Base-by-base conservation (phyloP, 2,113 vertebrate species). In the Percopsis transmontana region DNA sequence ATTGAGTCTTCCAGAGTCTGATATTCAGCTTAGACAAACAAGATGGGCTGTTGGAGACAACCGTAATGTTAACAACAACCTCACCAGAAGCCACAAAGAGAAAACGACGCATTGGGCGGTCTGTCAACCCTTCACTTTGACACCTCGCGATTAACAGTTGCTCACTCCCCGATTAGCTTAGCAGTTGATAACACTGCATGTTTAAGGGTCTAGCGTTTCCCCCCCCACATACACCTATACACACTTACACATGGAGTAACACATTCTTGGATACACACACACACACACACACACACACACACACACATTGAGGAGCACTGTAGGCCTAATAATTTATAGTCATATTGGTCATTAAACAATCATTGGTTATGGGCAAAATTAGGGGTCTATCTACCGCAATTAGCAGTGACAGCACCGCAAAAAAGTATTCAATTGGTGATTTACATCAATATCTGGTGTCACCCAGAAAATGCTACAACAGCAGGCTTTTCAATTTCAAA, bases 381-480 rank as follows among this genome's bases (percentile, higher is more conserved):
- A 5, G 33, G 51, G 27, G 8, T 33, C 27, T 60, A 66, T 68
- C 20, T 47, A 58, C 41, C 20, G 74, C 63, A 60, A 83, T 80
- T 38, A 76, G 76, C 21, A 40, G 70, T 70, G 60, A 44, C 56
- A 66, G 66, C 61, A 44, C 40, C 58, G 45, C 20, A 18, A 55
- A 64, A 52, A 59, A 62, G 16, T 54, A 53, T 68, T 20, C 33
- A 58, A 76, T 67, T 67, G 56, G 63, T 77, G 70, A 11, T 54
- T 44, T 19, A 64, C 56, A 77, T 74, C 74, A 11, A 65, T 76
- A 55, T 72, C 38, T 71, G 52, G 65, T 66, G 71, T 71, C 23
- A 48, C 53, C 58, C 24, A 33, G 39, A 68, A 73, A 73, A 45
- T 24, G 66, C 4, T 2, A 23, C 8, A 54, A 20, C 0, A 27